A percentile compares a stretch with the other conserved stretches of the same genome.
Conservation (phyloP, 2,113 vertebrate genomes). For the Gymnobelideus leadbeateri region DNA sequence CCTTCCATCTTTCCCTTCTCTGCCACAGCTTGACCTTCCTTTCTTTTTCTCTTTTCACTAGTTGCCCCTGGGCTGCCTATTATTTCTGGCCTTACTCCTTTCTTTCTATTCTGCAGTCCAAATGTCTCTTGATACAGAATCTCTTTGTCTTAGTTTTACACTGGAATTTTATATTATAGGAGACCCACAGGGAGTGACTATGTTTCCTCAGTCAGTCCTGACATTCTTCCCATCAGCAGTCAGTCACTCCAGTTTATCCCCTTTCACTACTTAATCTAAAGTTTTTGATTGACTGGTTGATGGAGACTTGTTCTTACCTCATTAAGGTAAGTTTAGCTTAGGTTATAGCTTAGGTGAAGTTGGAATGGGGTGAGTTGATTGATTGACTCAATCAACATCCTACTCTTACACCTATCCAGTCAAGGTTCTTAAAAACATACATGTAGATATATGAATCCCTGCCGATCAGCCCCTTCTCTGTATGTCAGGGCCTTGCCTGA, state of each 20-base stretch:
- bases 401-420: neutral
- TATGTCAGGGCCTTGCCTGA: neutral
- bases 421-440: neutral
- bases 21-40: neutral
- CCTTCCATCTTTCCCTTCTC: neutral
- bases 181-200: neutral
- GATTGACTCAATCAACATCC: neutral
- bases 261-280: neutral
- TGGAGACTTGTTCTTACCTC: neutral
- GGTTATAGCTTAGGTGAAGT: neutral
- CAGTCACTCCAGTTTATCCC: neutral
- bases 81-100: neutral
- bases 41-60: neutral
- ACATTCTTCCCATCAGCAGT: neutral
- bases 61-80: neutral
- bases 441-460: neutral
- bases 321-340: neutral
- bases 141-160: neutral
- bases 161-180: neutral
- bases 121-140: neutral
- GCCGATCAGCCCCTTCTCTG: neutral
- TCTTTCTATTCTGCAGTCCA: neutral
- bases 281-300: neutral
- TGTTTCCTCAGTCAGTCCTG: neutral
- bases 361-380: neutral